Evolutionary conservation across 2,888 invertebrate genomes (phyloP), one percentile per base, ranked within the genome.

Genomic region (Oxystoma pomonae): DNA sequence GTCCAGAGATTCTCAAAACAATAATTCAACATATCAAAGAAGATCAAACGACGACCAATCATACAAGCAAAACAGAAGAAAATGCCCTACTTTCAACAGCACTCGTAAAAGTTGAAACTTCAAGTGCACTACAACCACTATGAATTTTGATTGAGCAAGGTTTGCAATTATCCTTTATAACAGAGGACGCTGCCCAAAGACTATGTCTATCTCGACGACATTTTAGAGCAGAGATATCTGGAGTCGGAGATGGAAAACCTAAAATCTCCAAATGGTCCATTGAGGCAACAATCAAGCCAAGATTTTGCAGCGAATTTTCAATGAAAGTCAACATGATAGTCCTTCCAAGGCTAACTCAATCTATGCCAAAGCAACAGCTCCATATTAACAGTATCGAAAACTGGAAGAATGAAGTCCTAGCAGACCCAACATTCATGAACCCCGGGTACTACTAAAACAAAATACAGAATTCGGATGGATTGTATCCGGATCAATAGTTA

Each of bases 391-490:
- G 5, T 20, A 57, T 19, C 57, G 57, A 57, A 7, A 17, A 5
- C n/a, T 20, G 19, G 20, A 20, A 57, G 7, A 57, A 57, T 5
- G n/a, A 20, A 7, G n/a, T 57, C 7, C 21, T 12, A 20, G 57
- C 12, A 19, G 19, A 57, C n/a, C 57, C 19, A 3, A 57, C 57
- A 12, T 57, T 57, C 18, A 57, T 12, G 57, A 57, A 7, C 3
- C 57, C 57, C 7, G 57, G 57, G 57, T 16, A 7, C 57, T 57
- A 7, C 57, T 57, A 17, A 20, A 20, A 20, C 19, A 5, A 57
- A 57, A 57, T 19, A 57, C 57, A 12, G 19, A 57, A n/a, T n/a
- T 57, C 7, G 57, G 57, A 17, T 57, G 57, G 57, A 57, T 57
- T n/a, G 20, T 57, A 3, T 57, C 57, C 5, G 57, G 57, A 7